phyloP scores from a whole-genome alignment of 2,888 invertebrate species.

The Pyrochroa serraticornis region DNA sequence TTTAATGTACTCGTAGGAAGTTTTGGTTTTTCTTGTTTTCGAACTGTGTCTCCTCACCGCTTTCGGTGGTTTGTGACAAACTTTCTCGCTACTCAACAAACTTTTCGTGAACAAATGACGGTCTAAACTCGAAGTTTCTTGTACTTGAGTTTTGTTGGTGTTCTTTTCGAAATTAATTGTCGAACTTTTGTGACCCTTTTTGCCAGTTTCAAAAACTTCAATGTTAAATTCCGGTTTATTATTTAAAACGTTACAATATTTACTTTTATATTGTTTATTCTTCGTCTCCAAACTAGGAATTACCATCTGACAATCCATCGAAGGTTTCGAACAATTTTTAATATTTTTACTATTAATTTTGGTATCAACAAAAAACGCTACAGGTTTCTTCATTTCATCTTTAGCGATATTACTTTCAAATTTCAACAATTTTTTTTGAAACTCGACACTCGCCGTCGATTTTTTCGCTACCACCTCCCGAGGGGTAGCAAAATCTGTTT shows the following conservation, averaged over 20 bases:
- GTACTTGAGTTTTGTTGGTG: slow-evolving; percentile 42
- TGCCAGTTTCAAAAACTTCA: slow-evolving; percentile 49
- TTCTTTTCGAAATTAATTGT: slow-evolving; percentile 45
- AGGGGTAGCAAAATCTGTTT: slow-evolving; percentile 54
- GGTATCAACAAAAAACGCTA: slow-evolving; percentile 54
- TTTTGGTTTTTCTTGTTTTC: slow-evolving; percentile 51
- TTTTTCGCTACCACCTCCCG: slow-evolving; percentile 50
- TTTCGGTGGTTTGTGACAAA: slow-evolving; percentile 78
- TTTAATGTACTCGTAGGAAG: slow-evolving; percentile 55
- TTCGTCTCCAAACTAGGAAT: slow-evolving; percentile 63
- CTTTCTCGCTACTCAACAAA: slow-evolving; percentile 55
- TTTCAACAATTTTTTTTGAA: slow-evolving; percentile 54
- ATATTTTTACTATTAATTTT: slow-evolving; percentile 25
- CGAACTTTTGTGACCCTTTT: slow-evolving; percentile 34
- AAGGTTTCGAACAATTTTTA: slow-evolving; percentile 23
- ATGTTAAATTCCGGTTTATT: slow-evolving; percentile 54
- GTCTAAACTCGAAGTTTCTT: slow-evolving; percentile 58
- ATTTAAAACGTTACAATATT: slow-evolving; percentile 56
- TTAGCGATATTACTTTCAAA: slow-evolving; percentile 48
- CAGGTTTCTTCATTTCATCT: slow-evolving; percentile 42
- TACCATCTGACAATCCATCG: slow-evolving; percentile 36
- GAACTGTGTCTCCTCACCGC: slow-evolving; percentile 72
- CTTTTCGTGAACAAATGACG: slow-evolving; percentile 57
- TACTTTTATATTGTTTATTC: slow-evolving; percentile 63
- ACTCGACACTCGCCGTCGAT: slow-evolving; percentile 50